phyloP scores from a whole-genome alignment of 2,113 vertebrate species.

The Emberiza fucata region DNA sequence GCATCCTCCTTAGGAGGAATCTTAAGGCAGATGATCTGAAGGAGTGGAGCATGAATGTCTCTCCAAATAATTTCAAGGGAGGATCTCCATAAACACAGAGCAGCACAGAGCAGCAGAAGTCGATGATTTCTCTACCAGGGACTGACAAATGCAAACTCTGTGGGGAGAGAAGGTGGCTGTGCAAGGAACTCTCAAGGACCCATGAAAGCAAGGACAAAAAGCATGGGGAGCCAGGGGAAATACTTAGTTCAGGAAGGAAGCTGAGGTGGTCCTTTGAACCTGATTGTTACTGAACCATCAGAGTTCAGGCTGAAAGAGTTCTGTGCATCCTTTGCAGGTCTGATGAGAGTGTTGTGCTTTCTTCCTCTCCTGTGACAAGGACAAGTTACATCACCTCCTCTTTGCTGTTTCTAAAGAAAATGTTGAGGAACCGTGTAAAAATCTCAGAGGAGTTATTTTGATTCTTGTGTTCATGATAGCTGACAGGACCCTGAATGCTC shows the following conservation, averaged over 20 bases:
- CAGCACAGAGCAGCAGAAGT: background rate
- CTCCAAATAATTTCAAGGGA: background rate
- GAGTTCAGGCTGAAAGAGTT: background rate
- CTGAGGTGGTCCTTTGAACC: background rate
- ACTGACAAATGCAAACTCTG: background rate
- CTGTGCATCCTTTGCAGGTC: background rate
- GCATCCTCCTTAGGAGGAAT: background rate
- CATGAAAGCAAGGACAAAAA: background rate
- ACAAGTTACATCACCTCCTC: background rate
- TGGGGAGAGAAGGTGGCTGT: background rate
- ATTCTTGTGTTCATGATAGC: background rate
- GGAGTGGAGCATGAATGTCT: background rate
- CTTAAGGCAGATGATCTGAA: background rate
- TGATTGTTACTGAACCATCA: background rate
- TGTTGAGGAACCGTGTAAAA: rapidly evolving
- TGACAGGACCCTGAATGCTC: background rate
- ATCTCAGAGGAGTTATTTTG: background rate
- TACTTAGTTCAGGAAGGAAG: background rate
- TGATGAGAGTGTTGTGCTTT: background rate
- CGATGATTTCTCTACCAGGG: background rate
- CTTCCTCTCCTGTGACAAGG: background rate
- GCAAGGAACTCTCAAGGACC: background rate
- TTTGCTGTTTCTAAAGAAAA: background rate
- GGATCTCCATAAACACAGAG: background rate
- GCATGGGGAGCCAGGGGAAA: background rate